A percentile compares a stretch with the other conserved stretches of the same genome.
Evolutionary conservation across 2,888 invertebrate genomes (phyloP).

Genomic region (Dasysyrphus albostriatus): DNA sequence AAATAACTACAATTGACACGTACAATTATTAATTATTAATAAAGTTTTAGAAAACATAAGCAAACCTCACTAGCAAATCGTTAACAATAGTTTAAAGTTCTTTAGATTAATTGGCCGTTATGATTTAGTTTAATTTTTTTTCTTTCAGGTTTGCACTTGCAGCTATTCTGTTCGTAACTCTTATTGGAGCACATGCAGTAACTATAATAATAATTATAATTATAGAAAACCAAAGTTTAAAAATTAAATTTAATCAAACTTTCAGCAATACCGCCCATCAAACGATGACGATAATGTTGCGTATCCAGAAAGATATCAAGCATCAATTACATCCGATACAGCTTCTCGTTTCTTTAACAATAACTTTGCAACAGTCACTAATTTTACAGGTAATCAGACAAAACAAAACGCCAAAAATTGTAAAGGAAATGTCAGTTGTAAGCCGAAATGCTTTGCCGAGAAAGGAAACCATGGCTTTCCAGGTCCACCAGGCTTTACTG

Average conservation of each 20-base stretch:
- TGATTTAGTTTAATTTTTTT: too few species aligned
- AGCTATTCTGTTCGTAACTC: conserved; percentile 80
- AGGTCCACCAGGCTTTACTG: conserved; percentile 89
- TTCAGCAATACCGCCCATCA: conserved; percentile 83
- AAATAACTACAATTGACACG: too few species aligned
- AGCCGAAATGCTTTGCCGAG: conserved; percentile 94
- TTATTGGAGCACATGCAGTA: conserved; percentile 81
- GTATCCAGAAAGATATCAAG: conserved; percentile 18
- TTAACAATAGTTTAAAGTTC: too few species aligned
- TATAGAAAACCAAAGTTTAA: background rate
- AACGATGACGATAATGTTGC: background rate
- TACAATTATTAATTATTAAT: too few species aligned
- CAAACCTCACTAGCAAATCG: too few species aligned
- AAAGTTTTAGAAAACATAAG: too few species aligned
- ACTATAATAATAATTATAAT: conserved; percentile 55
- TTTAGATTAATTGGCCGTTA: too few species aligned
- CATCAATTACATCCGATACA: conserved; percentile 79
- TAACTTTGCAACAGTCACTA: conserved; percentile 82
- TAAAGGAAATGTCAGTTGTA: conserved; percentile 88
- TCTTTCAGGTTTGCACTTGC: conserved; percentile 81
- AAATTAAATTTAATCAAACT: conserved; percentile 14
- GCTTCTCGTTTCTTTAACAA: conserved; percentile 79
- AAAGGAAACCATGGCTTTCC: conserved; percentile 92
- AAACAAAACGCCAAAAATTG: conserved; percentile 86
- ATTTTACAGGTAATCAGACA: conserved; percentile 77